Base-by-base conservation (phyloP, 2,888 invertebrate species). In the Melolontha melolontha region DNA sequence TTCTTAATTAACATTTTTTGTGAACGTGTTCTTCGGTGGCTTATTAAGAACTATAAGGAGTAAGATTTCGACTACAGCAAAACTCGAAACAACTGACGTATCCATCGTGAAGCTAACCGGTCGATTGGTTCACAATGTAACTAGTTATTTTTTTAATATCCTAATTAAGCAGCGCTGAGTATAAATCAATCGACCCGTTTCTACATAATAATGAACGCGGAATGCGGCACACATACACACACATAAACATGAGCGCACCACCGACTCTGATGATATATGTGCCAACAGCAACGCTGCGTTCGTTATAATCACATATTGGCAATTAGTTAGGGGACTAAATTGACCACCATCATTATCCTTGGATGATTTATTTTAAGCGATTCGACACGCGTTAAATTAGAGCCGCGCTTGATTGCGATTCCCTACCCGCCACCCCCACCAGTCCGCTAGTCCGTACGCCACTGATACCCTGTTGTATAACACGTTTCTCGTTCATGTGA, bases 271-370 rank as follows among this genome's bases (percentile, higher is more conserved):
- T 81, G 80, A 81, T 81, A 79, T 80, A 82, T 79, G 77, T 76
- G 75, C 75, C 72, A 75, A 75, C 75, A 74, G 76, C 77, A 75
- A 77, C 75, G 78, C 78, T 75, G 74, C 78, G 81, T 81, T 81
- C 79, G 81, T 81, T 82, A 81, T 82, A 82, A 82, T 82, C 81
- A 80, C 82, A 81, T 82, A 82, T 82, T 82, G 82, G 81, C 82
- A 82, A 82, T 82, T 82, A 82, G 82, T 82, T 82, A 79, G 81
- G 79, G 80, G 80, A 81, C 82, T 80, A 82, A 82, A 82, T 82
- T 82, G 82, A 82, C 82, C 82, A 79, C 79, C 81, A 78, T 81
- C 81, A 82, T 82, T 82, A 82, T 82, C 79, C 80, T 81, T 80
- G 81, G 81, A 80, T 82, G 82, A 82, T 82, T 82, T 82, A 82